Conservation (phyloP, 2,797 vertebrate species). For the Notoglanidium macrostoma region DNA sequence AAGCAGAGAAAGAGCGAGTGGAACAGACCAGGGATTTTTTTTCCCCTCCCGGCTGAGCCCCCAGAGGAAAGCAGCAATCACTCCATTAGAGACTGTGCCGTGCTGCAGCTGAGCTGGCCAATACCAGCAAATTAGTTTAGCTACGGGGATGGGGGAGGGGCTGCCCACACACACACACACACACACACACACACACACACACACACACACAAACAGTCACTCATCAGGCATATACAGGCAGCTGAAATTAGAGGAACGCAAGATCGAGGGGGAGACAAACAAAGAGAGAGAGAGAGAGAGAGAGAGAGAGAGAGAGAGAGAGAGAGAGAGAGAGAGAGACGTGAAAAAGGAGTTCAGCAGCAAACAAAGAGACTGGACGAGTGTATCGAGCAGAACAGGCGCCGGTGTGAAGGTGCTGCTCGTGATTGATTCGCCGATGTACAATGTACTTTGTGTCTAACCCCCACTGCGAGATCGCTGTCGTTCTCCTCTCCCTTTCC, state of each 20-base stretch:
- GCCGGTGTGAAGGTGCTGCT: conserved; percentile 61
- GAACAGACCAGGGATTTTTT: conserved; percentile 46
- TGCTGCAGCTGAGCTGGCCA: conserved; percentile 76
- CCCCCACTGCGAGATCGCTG: conserved; percentile 44
- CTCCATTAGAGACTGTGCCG: conserved; percentile 74
- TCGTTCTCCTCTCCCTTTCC: conserved; percentile 21
- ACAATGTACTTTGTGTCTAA: conserved; percentile 47
- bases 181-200: conserved; percentile 26
- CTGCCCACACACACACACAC: conserved; percentile 69
- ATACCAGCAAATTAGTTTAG: conserved; percentile 80
- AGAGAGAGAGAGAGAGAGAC: conserved; percentile 38
- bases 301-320: background rate
- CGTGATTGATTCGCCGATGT: conserved; percentile 61
- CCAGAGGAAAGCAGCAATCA: conserved; percentile 75
- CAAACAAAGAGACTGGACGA: conserved; percentile 54
- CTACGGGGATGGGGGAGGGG: conserved; percentile 66
- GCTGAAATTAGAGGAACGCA: conserved; percentile 46
- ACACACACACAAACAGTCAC: conserved; percentile 38
- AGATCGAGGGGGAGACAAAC: background rate
- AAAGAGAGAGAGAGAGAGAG: conserved; percentile 29
- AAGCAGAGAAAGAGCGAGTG: conserved; percentile 66
- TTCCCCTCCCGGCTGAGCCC: conserved; percentile 35
- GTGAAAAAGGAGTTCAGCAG: conserved; percentile 30
- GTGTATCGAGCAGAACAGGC: conserved; percentile 64
- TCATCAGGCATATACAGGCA: conserved; percentile 51